Percentiles rank a stretch among this genome's conserved stretches.
Evolutionary conservation across 1,140 invertebrate species (phyloP).

Genomic region (Leptopilina boulardi): DNA sequence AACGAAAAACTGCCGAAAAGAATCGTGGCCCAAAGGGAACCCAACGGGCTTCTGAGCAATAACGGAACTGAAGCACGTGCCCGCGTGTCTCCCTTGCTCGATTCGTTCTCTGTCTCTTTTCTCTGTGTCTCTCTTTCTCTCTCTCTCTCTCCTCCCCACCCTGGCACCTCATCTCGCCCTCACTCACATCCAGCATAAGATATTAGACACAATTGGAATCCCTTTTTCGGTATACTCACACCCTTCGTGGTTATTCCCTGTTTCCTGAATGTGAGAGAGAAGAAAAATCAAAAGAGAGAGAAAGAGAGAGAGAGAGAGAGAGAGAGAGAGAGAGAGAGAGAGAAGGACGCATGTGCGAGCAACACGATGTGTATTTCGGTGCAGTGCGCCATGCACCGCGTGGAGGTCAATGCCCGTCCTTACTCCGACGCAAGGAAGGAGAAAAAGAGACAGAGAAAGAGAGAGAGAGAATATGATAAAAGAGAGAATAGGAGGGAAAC

Average conservation of each 20-base stretch:
- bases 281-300: not conserved
- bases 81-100: slow-evolving; percentile 30
- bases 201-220: slow-evolving; percentile 37
- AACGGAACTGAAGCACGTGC: slow-evolving; percentile 33
- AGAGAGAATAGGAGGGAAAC: slow-evolving; percentile 63
- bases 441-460: slow-evolving; percentile 50
- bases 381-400: slow-evolving; percentile 72
- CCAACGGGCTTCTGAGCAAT: slow-evolving; percentile 28
- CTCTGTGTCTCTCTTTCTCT: slow-evolving; percentile 20
- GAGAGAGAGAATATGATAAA: slow-evolving; percentile 44
- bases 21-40: slow-evolving; percentile 24
- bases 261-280: slow-evolving; percentile 31
- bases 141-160: slow-evolving; percentile 5
- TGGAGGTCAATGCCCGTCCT: slow-evolving; percentile 77
- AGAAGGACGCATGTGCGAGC: slow-evolving; percentile 69
- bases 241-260: slow-evolving; percentile 57
- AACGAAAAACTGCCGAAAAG: slow-evolving; percentile 22
- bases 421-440: slow-evolving; percentile 73
- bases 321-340: slow-evolving; percentile 54
- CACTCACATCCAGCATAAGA: slow-evolving; percentile 30
- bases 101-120: slow-evolving; percentile 26
- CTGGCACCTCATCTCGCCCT: slow-evolving; percentile 12
- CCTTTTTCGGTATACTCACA: slow-evolving; percentile 54
- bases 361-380: slow-evolving; percentile 73
- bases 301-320: not conserved